Percentiles rank a stretch among this genome's conserved stretches.
Conservation (phyloP, 2,113 vertebrate species). For the Ceyx cyanopectus region DNA sequence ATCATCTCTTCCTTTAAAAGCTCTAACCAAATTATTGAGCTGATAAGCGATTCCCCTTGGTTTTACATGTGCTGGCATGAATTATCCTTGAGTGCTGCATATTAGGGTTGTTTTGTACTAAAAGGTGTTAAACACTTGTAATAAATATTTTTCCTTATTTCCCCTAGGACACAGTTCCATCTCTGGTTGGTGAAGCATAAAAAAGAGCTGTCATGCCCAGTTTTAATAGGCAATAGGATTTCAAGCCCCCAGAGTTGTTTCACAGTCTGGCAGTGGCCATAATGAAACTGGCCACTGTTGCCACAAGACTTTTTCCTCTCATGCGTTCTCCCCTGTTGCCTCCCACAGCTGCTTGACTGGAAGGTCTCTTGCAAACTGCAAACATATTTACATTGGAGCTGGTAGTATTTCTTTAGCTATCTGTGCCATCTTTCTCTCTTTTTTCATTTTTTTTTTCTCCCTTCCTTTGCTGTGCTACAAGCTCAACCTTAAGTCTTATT, state of each 20-base stretch:
- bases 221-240: conserved; percentile 81
- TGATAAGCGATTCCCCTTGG: conserved; percentile 73
- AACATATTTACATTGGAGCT: conserved; percentile 68
- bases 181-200: conserved; percentile 79
- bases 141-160: conserved; percentile 81
- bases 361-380: conserved; percentile 64
- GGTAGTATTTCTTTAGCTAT: conserved; percentile 40
- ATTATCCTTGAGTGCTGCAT: conserved; percentile 69
- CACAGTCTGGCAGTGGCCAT: conserved; percentile 76
- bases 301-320: conserved; percentile 77
- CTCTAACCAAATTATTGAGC: conserved; percentile 66
- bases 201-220: conserved; percentile 79
- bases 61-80: conserved; percentile 71
- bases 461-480: background rate
- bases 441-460: background rate
- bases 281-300: conserved; percentile 79
- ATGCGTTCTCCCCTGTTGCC: conserved; percentile 68
- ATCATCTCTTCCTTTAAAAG: conserved; percentile 57
- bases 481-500: conserved; percentile 42
- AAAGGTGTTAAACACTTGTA: conserved; percentile 80
- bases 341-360: conserved; percentile 75
- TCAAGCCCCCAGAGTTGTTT: conserved; percentile 78
- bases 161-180: conserved; percentile 72
- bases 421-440: conserved; percentile 12
- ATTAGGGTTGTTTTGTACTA: conserved; percentile 78